These are phyloP conservation scores for Pipra filicauda DNA, from an alignment of 2,113 vertebrate genomes.

Conservation along the genomic window DNA sequence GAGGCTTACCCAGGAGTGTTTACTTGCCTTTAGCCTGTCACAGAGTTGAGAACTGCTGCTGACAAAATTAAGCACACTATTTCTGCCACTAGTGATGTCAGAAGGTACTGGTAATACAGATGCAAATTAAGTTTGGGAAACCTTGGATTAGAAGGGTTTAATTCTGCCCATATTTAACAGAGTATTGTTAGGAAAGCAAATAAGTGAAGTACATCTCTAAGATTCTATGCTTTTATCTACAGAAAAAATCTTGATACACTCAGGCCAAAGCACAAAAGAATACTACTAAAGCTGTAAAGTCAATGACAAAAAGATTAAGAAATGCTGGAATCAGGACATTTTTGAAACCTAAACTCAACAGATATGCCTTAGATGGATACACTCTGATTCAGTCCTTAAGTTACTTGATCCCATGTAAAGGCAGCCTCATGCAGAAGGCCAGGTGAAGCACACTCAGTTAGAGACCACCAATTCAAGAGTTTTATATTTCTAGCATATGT, in stretches of 20 bases:
- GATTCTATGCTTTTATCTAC: background rate
- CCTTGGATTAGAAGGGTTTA: background rate
- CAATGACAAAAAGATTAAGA: background rate
- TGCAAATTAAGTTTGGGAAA: background rate
- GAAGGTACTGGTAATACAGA: background rate
- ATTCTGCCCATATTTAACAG: background rate
- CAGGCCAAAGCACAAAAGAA: background rate
- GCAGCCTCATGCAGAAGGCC: background rate
- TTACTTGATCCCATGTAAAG: rapidly evolving
- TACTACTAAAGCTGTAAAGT: background rate
- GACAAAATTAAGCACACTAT: background rate
- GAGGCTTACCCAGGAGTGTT: background rate
- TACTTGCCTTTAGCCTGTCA: background rate
- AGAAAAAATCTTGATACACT: background rate
- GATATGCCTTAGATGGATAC: background rate
- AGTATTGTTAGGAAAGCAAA: background rate
- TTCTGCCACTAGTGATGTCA: background rate
- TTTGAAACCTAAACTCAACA: background rate
- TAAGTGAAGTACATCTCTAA: background rate
- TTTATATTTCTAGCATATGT: background rate
- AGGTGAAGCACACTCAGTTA: background rate
- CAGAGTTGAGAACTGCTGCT: background rate
- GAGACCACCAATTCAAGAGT: background rate
- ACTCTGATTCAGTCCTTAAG: background rate
- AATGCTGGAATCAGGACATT: background rate